Base-by-base conservation (phyloP, 2,797 vertebrate genomes). In the Chaenodraco wilsoni region DNA sequence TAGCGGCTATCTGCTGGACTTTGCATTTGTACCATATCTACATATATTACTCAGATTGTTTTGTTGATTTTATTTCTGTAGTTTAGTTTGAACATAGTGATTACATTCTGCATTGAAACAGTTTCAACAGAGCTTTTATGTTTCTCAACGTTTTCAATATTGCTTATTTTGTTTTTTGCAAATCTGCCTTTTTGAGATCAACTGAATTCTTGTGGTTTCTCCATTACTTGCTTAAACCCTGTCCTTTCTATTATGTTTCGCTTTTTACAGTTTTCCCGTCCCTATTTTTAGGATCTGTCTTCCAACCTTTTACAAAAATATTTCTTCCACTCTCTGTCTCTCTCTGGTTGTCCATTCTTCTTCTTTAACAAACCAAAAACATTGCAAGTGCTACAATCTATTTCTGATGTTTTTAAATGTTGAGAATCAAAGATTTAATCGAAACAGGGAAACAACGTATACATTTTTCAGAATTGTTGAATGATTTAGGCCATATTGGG, bases 231-330 rank as follows among this genome's bases (percentile, higher is more conserved):
- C 27, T 21, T 41, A 5, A 69, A 63, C 10, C 14, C 45, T 17
- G 17, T 54, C 23, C 1, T 37, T 12, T 19, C 11, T 66, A 63
- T 48, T 31, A 5, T 49, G 15, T 62, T 49, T 21, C 27, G 31
- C 54, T 54, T 40, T n/a, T 49, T 17, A 51, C 60, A 68, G 33
- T 45, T 62, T 17, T 33, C 46, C 15, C 60, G 7, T 48, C 16
- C 52, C n/a, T 69, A n/a, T 49, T 70, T 48, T 65, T 63, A 45
- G 19, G 31, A 52, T 49, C 14, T 45, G 43, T 78, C 40, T 41
- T 55, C 50, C 72, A 55, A 15, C 2, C 1, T 69, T 67, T 63
- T 57, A 16, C 0, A 19, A 14, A 52, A 67, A 57, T 27, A 27
- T 27, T 5, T 27, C 27, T 27, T 27, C 27, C 27, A 5, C 27